Base-by-base conservation (phyloP, 2,113 vertebrate species). In the Anas platyrhynchos region DNA sequence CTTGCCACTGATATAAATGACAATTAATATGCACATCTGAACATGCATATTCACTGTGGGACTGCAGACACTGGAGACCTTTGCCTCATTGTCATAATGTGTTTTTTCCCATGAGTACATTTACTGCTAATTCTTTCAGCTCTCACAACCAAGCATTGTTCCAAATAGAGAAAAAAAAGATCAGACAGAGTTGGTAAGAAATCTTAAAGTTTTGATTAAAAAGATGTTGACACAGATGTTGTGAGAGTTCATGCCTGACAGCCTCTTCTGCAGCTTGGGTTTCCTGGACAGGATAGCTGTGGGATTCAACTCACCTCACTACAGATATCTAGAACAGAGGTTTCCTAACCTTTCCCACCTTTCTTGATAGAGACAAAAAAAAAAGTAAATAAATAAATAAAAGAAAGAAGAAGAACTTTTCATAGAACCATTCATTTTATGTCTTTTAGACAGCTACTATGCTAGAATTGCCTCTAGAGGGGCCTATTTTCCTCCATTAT, bases 1-100 rank as follows among this genome's bases (percentile, higher is more conserved):
- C 86, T 95, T 93, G 80, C 88, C 65, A 81, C 50, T 78, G 91
- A 77, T 88, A 95, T 66, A 91, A 95, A 88, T 92, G 94, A 95
- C 92, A 95, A 88, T 93, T 96, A 97, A 93, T 95, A 96, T 93
- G 92, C 96, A 96, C 91, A 93, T 95, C 86, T 90, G 83, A 95
- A 93, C 94, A 90, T 81, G 76, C 92, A 93, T 95, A 96, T 89
- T 93, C 94, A 92, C 94, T 75, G 83, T 5, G 94, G 95, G 94
- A 96, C 77, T 93, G 89, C 86, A 97, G 89, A 89, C 95, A 78
- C 94, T n/a, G 78, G 91, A 95, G 95, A 95, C 86, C 93, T 95
- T 84, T 95, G 66, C 95, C 93, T 96, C 88, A 65, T 71, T 90
- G 92, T 95, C 90, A 94, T 96, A 96, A 96, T 95, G 90, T 91